A percentile compares a stretch with the other conserved stretches of the same genome.
Conservation (phyloP, 2,797 vertebrate genomes). For the Apodemus agrarius region DNA sequence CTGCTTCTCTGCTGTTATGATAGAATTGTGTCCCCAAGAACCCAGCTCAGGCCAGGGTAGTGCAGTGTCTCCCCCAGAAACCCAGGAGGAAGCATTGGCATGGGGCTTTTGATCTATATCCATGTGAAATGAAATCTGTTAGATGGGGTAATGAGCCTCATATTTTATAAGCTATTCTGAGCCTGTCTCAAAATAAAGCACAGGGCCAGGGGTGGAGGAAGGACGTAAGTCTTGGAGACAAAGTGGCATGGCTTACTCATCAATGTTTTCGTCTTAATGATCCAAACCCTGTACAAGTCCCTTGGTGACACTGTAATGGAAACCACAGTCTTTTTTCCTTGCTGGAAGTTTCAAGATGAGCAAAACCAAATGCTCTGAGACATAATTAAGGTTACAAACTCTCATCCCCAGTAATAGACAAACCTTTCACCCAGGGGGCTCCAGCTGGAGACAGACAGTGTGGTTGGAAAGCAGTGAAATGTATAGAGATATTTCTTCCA, state of each 20-base stretch:
- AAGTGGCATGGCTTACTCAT: constrained; percentile 86
- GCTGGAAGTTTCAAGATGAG: constrained; percentile 82
- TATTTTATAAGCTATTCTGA: constrained; percentile 87
- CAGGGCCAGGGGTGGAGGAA: constrained; percentile 81
- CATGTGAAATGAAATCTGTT: constrained; percentile 86
- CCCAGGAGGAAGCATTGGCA: constrained; percentile 82
- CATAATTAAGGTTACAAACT: constrained; percentile 81
- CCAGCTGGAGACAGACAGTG: constrained; percentile 62
- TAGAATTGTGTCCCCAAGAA: constrained; percentile 33
- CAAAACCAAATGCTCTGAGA: constrained; percentile 81
- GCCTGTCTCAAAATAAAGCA: constrained; percentile 85
- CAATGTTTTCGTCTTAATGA: constrained; percentile 85
- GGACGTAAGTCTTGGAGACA: constrained; percentile 82
- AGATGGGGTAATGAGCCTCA: constrained; percentile 87
- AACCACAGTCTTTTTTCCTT: constrained; percentile 83
- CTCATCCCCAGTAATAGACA: constrained; percentile 69
- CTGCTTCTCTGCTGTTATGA: constrained; percentile 2
- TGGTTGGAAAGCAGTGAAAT: constrained; percentile 63
- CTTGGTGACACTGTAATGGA: constrained; percentile 84
- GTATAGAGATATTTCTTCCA: constrained; percentile 56
- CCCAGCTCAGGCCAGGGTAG: constrained; percentile 16
- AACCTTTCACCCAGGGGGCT: constrained; percentile 29
- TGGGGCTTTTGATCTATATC: constrained; percentile 82
- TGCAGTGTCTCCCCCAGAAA: constrained; percentile 60
- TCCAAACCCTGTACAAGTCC: constrained; percentile 79